Evolutionary conservation across 2,888 invertebrate species (phyloP).

Genomic region (Hirtodrosophila duncani): DNA sequence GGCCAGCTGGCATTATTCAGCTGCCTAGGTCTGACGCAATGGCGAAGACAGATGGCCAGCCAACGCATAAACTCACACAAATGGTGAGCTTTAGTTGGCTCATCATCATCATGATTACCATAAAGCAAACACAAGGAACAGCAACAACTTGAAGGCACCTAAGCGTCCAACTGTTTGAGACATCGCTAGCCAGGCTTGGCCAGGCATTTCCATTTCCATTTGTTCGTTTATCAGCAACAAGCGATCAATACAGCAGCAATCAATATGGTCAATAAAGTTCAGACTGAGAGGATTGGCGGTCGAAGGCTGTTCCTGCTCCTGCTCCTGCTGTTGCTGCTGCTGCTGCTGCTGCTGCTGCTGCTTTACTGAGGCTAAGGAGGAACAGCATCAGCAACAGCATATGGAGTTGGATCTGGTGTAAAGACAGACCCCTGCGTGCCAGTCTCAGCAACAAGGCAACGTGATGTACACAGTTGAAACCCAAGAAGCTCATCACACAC

Average conservation of each 20-base stretch:
- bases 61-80: constrained; percentile 11
- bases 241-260: constrained; percentile 70
- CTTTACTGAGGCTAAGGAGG: too few species aligned
- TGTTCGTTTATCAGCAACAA: constrained; percentile 58
- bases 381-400: too few species aligned
- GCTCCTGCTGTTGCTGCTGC: too few species aligned
- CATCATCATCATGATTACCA: constrained; percentile 28
- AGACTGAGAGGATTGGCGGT: not conserved
- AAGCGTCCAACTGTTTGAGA: constrained; percentile 46
- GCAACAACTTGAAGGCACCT: too few species aligned
- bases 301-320: too few species aligned
- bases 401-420: constrained; percentile 3
- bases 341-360: too few species aligned
- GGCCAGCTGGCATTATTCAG: too few species aligned
- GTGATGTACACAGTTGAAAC: constrained; percentile 67
- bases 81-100: not conserved
- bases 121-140: too few species aligned
- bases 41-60: too few species aligned
- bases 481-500: constrained; percentile 53
- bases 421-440: constrained; percentile 9
- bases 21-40: too few species aligned
- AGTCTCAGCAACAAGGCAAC: constrained; percentile 49
- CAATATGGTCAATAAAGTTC: constrained; percentile 72
- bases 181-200: too few species aligned
- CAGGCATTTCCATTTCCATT: constrained; percentile 29